phyloP scores from a whole-genome alignment of 2,113 vertebrate genomes.

The Rhinopithecus roxellana region DNA sequence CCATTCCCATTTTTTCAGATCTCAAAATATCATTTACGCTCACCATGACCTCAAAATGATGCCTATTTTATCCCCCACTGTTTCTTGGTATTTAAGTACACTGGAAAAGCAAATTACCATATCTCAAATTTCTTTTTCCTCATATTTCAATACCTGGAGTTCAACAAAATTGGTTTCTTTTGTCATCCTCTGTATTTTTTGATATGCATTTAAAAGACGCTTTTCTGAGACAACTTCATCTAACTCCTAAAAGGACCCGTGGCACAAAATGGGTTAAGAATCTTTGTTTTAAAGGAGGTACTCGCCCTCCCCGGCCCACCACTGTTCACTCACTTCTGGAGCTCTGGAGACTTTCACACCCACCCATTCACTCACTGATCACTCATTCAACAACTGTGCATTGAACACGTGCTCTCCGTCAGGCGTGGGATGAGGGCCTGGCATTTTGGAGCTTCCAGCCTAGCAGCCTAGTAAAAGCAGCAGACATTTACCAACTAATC shows the following conservation, averaged over 20 bases:
- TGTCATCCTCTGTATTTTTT: not conserved
- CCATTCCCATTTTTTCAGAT: not conserved
- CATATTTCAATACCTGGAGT: not conserved
- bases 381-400: too few species aligned
- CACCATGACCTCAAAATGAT: too few species aligned
- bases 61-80: not conserved
- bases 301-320: not conserved
- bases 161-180: not conserved
- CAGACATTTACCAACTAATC: not conserved
- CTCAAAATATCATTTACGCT: not conserved
- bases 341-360: not conserved
- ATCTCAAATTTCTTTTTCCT: not conserved
- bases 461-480: too few species aligned
- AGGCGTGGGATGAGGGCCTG: not conserved
- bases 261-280: not conserved
- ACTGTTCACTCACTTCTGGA: not conserved
- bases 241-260: not conserved
- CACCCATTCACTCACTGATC: rapidly evolving
- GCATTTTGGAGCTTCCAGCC: not conserved
- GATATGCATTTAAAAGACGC: not conserved
- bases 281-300: not conserved
- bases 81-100: not conserved
- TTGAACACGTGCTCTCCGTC: rapidly evolving
- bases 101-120: not conserved
- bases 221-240: not conserved